Base-by-base conservation (phyloP, 2,113 vertebrate species). In the Phodopus roborovskii region DNA sequence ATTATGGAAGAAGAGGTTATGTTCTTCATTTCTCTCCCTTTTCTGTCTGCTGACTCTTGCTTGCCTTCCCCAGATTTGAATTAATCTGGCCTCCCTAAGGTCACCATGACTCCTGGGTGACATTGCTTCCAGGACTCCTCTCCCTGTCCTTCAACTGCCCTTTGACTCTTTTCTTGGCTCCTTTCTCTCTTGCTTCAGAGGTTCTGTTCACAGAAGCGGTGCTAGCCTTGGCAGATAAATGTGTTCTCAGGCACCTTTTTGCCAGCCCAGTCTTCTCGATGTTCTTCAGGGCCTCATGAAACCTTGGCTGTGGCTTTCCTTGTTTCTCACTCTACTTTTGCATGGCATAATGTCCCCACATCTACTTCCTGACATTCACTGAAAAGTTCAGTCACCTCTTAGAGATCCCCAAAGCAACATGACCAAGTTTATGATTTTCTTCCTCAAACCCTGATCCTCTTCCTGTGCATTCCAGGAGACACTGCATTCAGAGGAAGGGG, bases 121-220 rank as follows among this genome's bases (percentile, higher is more conserved):
- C 17, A 20, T 33, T 12, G 4, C 26, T 58, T 58, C 81, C 30
- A 84, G 64, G 20, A 10, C 39, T 66, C 26, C 88, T n/a, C 10
- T 74, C 33, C 33, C 28, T 36, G 1, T 48, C 68, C 77, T 77
- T 42, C 9, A 53, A 42, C 5, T 81, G 39, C 8, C 11, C 58
- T 39, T 30, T 56, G 26, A 71, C 79, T 77, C 50, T 19, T 81
- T 89, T 66, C 10, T 71, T 71, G 81, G 84, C 16, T 33, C 26
- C 53, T 73, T 78, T 86, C 60, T 83, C 82, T 87, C 45, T 93
- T 93, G 39, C 56, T 71, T 79, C n/a, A 36, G 88, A 89, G n/a
- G 48, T 79, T 88, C 90, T 88, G 4, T 85, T 16, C 53, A n/a
- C 60, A 64, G 10, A 5, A 10, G n/a, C 4, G 15, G 60, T 48